Evolutionary conservation across 2,113 vertebrate genomes (phyloP).

Genomic region (Dipodomys stephensi): DNA sequence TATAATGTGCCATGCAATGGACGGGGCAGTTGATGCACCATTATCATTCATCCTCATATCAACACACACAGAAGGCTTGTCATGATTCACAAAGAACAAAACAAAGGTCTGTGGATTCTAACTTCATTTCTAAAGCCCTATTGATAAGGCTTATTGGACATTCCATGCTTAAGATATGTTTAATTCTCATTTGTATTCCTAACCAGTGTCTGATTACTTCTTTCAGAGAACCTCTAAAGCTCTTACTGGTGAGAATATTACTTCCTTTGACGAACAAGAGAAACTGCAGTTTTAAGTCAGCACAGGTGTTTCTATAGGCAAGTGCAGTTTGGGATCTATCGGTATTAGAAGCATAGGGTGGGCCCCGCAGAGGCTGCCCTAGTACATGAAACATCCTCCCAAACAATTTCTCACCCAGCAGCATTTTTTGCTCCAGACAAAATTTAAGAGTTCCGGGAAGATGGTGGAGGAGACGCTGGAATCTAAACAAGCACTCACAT

Average conservation of each 20-base stretch:
- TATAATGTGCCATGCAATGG: not conserved
- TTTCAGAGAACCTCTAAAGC: not conserved
- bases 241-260: too few relatives aligned
- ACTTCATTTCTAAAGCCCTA: not conserved
- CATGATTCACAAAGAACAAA: not conserved
- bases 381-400: not conserved
- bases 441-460: too few relatives aligned
- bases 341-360: not conserved
- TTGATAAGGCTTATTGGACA: not conserved
- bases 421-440: too few relatives aligned
- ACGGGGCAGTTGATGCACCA: not conserved
- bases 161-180: not conserved
- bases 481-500: too few relatives aligned
- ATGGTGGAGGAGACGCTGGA: too few relatives aligned
- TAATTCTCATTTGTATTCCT: not conserved
- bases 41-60: not conserved
- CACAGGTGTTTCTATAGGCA: conserved; percentile 20
- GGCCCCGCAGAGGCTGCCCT: not conserved
- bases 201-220: not conserved
- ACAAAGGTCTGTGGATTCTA: not conserved
- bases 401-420: too few relatives aligned
- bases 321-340: not conserved
- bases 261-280: too few relatives aligned
- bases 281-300: too few relatives aligned
- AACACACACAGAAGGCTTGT: not conserved